Percentiles rank a stretch among this genome's conserved stretches.
Evolutionary conservation across 2,113 vertebrate species (phyloP).

Genomic region (Cyprinodon brontotheroides): DNA sequence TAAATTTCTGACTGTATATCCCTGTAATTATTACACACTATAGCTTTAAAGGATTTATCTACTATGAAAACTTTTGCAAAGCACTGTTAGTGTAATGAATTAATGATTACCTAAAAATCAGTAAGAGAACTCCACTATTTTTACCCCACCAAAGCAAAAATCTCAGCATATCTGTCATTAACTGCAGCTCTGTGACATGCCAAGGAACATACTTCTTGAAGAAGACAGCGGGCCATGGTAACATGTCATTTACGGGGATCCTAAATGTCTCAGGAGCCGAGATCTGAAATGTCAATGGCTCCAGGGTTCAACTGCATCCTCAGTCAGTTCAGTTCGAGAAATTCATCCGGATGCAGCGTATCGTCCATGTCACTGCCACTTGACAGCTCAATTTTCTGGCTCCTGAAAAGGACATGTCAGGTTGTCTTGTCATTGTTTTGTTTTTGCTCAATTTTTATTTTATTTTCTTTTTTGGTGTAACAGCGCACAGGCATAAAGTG

Average conservation of each 20-base stretch:
- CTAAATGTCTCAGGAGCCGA: conserved; percentile 64
- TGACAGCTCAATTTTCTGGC: conserved; percentile 63
- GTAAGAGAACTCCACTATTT: conserved; percentile 2
- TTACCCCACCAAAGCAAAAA: conserved; percentile 10
- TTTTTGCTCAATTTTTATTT: neutral
- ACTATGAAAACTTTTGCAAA: neutral
- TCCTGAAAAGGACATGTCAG: conserved; percentile 66
- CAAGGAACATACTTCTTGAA: conserved; percentile 47
- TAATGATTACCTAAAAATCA: neutral
- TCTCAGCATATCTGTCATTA: conserved; percentile 45
- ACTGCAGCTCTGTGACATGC: conserved; percentile 43
- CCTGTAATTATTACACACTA: no score
- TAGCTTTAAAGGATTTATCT: neutral
- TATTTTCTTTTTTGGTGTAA: conserved; percentile 3
- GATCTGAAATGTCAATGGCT: conserved; percentile 69
- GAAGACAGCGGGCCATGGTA: conserved; percentile 45
- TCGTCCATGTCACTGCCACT: conserved; percentile 47
- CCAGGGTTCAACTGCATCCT: conserved; percentile 56
- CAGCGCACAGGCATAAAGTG: conserved; percentile 41
- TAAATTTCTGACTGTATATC: no score
- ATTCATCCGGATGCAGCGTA: conserved; percentile 56
- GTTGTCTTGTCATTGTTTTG: conserved; percentile 53
- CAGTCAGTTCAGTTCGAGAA: conserved; percentile 44
- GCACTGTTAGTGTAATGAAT: neutral
- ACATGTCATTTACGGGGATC: conserved; percentile 52